Evolutionary conservation across 2,888 invertebrate genomes (phyloP).

Genomic region (Sarcophaga rosellei): DNA sequence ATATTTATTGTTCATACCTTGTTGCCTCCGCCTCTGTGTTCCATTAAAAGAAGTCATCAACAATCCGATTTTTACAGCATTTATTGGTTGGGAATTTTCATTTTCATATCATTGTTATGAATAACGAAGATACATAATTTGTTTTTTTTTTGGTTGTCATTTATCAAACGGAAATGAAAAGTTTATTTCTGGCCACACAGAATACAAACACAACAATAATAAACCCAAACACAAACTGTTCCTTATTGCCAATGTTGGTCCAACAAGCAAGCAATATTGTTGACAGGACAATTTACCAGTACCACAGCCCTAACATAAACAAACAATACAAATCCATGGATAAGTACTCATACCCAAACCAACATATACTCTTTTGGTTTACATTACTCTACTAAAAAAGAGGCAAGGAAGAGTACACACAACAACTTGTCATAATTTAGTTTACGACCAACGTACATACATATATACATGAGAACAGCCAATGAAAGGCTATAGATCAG

Average conservation of each 20-base stretch:
- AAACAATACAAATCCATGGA: slow-evolving; percentile 7
- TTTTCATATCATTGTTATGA: slow-evolving; percentile 54
- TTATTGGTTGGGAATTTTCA: slow-evolving; percentile 32
- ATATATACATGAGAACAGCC: neutral
- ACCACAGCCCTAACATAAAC: slow-evolving; percentile 34
- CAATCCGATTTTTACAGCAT: slow-evolving; percentile 30
- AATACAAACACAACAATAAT: neutral
- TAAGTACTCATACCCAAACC: neutral
- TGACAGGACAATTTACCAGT: slow-evolving; percentile 41
- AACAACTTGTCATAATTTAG: slow-evolving; percentile 63
- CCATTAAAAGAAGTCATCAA: slow-evolving; percentile 8
- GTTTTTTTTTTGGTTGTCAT: slow-evolving; percentile 53
- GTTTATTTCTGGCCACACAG: slow-evolving; percentile 47
- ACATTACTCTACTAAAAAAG: slow-evolving; percentile 32
- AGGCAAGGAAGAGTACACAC: neutral
- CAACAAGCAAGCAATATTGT: slow-evolving; percentile 53
- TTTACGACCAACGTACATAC: slow-evolving; percentile 36
- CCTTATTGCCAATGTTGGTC: slow-evolving; percentile 25
- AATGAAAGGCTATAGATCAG: slow-evolving; percentile 43
- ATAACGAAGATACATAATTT: slow-evolving; percentile 44
- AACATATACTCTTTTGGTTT: slow-evolving; percentile 19
- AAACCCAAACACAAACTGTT: slow-evolving; percentile 34
- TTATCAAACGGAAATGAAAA: slow-evolving; percentile 67
- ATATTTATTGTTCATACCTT: neutral
- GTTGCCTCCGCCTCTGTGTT: slow-evolving; percentile 11